Base-by-base conservation (phyloP, 2,888 invertebrate genomes). In the Anthophora plumipes region DNA sequence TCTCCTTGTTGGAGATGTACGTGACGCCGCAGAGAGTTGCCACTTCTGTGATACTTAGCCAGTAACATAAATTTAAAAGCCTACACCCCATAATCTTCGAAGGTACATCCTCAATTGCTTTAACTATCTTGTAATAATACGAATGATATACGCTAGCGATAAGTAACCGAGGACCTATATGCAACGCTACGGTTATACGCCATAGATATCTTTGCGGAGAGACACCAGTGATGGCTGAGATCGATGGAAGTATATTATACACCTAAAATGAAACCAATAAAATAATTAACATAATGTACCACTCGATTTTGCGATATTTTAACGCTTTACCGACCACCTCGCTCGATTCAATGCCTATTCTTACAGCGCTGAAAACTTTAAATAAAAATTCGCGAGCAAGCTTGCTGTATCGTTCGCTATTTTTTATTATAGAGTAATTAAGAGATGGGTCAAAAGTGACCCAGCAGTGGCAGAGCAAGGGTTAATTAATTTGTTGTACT, bases 151-250 rank as follows among this genome's bases (percentile, higher is more conserved):
- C 96, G 88, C 97, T 96, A 83, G 98, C 97, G 92, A 98, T 97
- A 90, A 98, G 95, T 93, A 98, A 95, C 92, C 98, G 96, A 90
- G 98, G 98, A 91, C 98, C 97, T 93, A 98, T 96, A 92, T 98
- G 98, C 90, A 98, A 95, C 84, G 98, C 98, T 91, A 98, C 97
- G 93, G 97, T 97, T 91, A 98, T 96, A 90, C 98, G 95, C 98
- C 98, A 98, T 89, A 98, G 94, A 94, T 98, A 98, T 90, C 97
- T 95, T 94, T 98, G 98, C 39, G 98, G 98, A 91, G 97, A 97
- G 88, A 98, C 96, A 68, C 98, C 98, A 82, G 98, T 98, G 93
- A 98, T 97, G 86, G 98, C 98, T 95, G 98, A 98, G 94, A 98
- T 98, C 90, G 98, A 98, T 91, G 98, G 98, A 92, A 98, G 96